Percentiles rank a stretch among this genome's conserved stretches.
These are phyloP conservation scores for Zingel zingel DNA, from an alignment of 2,113 vertebrate species.

Conservation along the genomic window DNA sequence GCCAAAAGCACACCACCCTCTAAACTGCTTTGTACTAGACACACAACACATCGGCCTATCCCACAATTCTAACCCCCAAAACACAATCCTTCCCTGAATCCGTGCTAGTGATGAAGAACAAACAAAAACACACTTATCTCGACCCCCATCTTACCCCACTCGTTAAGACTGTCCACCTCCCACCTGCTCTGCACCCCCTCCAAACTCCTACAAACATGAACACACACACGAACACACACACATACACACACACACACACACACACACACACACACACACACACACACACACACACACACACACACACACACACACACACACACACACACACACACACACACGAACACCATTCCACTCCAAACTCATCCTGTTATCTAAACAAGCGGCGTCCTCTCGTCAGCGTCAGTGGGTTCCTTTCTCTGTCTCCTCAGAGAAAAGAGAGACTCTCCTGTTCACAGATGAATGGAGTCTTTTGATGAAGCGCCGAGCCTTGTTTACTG, in stretches of 20 bases:
- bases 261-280: conserved; percentile 1
- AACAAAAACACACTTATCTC: conserved; percentile 58
- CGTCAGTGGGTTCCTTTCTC: conserved; percentile 68
- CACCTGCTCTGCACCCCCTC: conserved; percentile 64
- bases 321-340: conserved; percentile 24
- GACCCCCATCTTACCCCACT: conserved; percentile 57
- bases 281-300: conserved; percentile 39
- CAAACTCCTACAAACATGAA: conserved; percentile 6
- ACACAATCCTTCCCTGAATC: conserved; percentile 44
- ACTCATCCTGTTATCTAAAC: conserved; percentile 82
- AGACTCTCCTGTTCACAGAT: conserved; percentile 81
- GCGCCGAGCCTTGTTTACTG: conserved; percentile 79
- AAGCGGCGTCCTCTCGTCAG: conserved; percentile 72
- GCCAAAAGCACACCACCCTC: conserved; percentile 64
- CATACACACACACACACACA: background rate
- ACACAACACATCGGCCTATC: conserved; percentile 39
- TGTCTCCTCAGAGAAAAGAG: conserved; percentile 76
- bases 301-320: conserved; percentile 38
- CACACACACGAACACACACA: conserved; percentile 20
- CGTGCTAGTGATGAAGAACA: conserved; percentile 51
- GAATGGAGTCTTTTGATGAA: conserved; percentile 83
- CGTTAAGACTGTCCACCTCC: conserved; percentile 63
- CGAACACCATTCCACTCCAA: conserved; percentile 68
- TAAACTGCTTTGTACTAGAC: conserved; percentile 54
- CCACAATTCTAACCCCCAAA: conserved; percentile 37